Conservation (phyloP, 2,888 invertebrate genomes). For the Coelopa pilipes region DNA sequence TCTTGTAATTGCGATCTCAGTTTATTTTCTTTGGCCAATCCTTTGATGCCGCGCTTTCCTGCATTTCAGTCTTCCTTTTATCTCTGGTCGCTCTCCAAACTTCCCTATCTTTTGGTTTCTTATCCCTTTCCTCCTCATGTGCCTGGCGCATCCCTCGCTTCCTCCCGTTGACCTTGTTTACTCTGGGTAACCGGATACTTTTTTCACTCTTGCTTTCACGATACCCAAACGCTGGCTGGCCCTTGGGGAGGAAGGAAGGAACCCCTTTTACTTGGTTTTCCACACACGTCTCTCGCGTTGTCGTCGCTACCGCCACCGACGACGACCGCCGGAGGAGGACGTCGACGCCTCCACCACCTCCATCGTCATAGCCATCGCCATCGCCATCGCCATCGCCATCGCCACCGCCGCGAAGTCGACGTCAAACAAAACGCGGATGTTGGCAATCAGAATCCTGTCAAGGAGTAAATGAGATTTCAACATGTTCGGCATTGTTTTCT, state of each 20-base stretch:
- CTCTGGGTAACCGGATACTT: slow-evolving; percentile 17
- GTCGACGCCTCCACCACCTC: no score
- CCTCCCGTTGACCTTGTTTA: slow-evolving; percentile 20
- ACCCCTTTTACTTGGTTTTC: slow-evolving; percentile 17
- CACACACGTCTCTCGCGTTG: not conserved
- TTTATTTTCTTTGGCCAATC: no score
- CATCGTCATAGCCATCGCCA: not conserved
- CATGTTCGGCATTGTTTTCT: slow-evolving; percentile 51
- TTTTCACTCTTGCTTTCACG: slow-evolving; percentile 14
- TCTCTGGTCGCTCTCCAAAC: no score
- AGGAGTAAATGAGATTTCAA: slow-evolving; percentile 61
- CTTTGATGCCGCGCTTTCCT: no score
- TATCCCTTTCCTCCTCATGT: no score
- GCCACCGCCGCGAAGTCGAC: not conserved
- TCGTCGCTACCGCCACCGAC: not conserved
- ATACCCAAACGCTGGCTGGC: not conserved
- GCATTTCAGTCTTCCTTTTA: no score
- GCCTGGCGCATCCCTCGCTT: no score
- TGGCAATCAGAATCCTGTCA: slow-evolving; percentile 63
- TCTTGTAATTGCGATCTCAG: no score
- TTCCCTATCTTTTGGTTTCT: no score
- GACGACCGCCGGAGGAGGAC: no score
- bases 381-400: not conserved
- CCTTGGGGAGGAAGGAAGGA: not conserved
- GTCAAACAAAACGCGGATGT: slow-evolving; percentile 56